phyloP scores from a whole-genome alignment of 2,797 vertebrate species.

The Numenius phaeopus region DNA sequence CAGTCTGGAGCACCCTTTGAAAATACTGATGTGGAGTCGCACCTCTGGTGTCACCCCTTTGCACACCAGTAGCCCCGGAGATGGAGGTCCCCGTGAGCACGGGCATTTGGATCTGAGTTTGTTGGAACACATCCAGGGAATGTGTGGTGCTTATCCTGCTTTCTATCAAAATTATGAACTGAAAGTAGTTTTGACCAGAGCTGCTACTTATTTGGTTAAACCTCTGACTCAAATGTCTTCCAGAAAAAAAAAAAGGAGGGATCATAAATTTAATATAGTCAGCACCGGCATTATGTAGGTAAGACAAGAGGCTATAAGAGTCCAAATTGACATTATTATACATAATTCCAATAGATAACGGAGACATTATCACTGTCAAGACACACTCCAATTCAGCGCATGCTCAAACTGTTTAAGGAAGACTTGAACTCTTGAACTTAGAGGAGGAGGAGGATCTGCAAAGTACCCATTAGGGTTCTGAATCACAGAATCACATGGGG shows the following conservation, averaged over 20 bases:
- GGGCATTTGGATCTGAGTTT: background rate
- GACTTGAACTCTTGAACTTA: background rate
- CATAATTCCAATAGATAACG: background rate
- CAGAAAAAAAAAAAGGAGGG: background rate
- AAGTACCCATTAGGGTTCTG: background rate
- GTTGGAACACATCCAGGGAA: background rate
- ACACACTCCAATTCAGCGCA: background rate
- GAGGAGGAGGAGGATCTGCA: background rate
- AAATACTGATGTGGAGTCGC: background rate
- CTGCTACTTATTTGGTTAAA: background rate
- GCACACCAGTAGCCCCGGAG: background rate
- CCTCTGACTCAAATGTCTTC: background rate
- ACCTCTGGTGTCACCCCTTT: background rate
- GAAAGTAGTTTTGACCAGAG: background rate
- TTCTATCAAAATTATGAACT: background rate
- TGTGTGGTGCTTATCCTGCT: background rate
- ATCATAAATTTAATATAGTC: background rate
- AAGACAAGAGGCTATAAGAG: background rate
- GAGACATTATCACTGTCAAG: background rate
- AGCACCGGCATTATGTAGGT: background rate
- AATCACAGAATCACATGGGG: background rate
- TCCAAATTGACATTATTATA: background rate
- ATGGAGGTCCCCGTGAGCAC: accelerated
- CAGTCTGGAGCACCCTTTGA: background rate
- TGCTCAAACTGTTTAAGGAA: background rate